Conservation (phyloP, 2,113 vertebrate genomes). For the Spilogale gracilis region DNA sequence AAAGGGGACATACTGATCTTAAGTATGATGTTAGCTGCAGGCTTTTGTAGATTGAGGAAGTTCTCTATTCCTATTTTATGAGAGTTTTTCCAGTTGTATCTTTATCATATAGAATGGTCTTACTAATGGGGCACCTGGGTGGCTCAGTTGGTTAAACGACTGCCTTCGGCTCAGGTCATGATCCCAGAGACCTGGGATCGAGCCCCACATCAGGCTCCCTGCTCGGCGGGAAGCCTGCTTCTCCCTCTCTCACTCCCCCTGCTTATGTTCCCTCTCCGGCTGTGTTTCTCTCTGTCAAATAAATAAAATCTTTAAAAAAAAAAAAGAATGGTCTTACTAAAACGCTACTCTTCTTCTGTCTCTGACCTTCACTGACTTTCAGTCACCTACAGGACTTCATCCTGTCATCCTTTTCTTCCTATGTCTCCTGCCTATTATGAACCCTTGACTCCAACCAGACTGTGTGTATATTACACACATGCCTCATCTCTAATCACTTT, state of each 20-base stretch:
- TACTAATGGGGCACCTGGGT: background rate
- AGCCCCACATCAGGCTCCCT: no score
- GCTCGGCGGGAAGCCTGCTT: no score
- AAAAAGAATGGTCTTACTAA: slow-evolving; percentile 51
- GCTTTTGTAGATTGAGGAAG: slow-evolving; percentile 7
- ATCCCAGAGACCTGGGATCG: no score
- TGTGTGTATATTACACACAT: background rate
- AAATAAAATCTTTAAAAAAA: no score
- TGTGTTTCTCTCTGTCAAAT: no score
- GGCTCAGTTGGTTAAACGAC: no score
- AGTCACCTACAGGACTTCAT: background rate
- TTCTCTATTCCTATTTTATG: background rate
- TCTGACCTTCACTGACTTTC: slow-evolving; percentile 34
- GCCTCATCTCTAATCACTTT: background rate
- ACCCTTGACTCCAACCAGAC: background rate
- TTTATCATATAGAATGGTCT: slow-evolving; percentile 10
- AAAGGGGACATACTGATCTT: background rate
- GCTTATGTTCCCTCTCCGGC: no score
- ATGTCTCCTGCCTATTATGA: slow-evolving; percentile 42
- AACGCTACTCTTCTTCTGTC: background rate
- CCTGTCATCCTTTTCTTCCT: background rate
- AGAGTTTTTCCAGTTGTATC: background rate
- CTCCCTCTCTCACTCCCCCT: no score
- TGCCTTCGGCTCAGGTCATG: no score
- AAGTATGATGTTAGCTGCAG: background rate